A percentile compares a stretch with the other conserved stretches of the same genome.
Conservation (phyloP, 92 coral and sea anemone species). For the Parazoanthus atlanticus region DNA sequence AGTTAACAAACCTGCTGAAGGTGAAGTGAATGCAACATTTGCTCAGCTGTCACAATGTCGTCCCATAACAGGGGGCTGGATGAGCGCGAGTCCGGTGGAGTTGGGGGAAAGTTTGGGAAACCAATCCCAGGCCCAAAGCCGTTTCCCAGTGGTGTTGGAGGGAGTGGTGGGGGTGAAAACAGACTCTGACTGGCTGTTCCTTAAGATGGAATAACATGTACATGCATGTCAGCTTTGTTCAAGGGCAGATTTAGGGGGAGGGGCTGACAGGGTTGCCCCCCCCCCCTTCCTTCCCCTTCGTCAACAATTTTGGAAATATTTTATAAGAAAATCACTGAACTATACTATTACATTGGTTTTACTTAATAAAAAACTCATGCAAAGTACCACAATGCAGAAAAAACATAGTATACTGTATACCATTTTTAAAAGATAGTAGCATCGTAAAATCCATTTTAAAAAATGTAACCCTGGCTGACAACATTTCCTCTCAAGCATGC, state of each 20-base stretch:
- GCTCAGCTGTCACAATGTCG: constrained; percentile 55
- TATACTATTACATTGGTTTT: too few relatives aligned
- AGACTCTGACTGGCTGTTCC: constrained; percentile 77
- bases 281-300: too few relatives aligned
- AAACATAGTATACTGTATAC: too few relatives aligned
- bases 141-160: constrained; percentile 51
- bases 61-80: constrained; percentile 85
- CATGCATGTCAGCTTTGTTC: background rate
- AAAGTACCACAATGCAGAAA: too few relatives aligned
- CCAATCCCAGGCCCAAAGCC: constrained; percentile 46
- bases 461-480: too few relatives aligned
- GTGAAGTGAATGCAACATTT: constrained; percentile 36
- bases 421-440: too few relatives aligned
- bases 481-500: too few relatives aligned
- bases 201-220: constrained; percentile 11
- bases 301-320: too few relatives aligned
- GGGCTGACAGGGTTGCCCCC: too few relatives aligned
- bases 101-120: constrained; percentile 75
- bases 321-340: too few relatives aligned
- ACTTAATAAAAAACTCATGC: too few relatives aligned
- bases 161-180: constrained; percentile 72
- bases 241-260: background rate
- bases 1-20: constrained; percentile 29
- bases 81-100: constrained; percentile 96
- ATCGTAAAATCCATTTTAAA: too few relatives aligned